Conservation (phyloP, 2,797 vertebrate genomes). For the Odontamblyopus rebecca region DNA sequence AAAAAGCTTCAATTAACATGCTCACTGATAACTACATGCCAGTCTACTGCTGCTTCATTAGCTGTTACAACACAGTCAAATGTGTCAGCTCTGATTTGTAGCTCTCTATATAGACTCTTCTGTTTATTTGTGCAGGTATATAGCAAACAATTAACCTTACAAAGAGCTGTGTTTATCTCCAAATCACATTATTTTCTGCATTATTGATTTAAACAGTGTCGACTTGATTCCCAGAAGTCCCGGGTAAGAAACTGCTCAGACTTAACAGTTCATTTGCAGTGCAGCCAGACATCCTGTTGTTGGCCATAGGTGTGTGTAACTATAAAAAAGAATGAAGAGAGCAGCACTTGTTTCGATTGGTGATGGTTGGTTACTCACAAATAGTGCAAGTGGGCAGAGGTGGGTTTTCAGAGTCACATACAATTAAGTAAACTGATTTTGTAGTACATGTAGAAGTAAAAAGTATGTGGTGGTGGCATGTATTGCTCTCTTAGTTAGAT, state of each 20-base stretch:
- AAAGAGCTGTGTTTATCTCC: conserved; percentile 25
- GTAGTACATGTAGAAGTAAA: neutral
- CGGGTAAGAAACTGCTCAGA: conserved; percentile 33
- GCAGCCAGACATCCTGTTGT: conserved; percentile 67
- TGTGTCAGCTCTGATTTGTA: neutral
- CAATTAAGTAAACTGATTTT: neutral
- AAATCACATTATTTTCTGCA: conserved; percentile 1
- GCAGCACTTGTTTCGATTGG: conserved; percentile 58
- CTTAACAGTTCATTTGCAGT: conserved; percentile 56
- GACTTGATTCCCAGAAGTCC: conserved; percentile 40
- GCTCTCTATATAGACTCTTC: neutral
- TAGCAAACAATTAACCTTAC: conserved; percentile 33
- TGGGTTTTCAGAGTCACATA: neutral
- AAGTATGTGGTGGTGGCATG: neutral
- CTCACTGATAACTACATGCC: conserved; percentile 10
- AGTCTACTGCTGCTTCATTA: conserved; percentile 14
- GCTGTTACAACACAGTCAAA: conserved; percentile 9
- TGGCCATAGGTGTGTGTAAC: conserved; percentile 55
- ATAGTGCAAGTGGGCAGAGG: neutral
- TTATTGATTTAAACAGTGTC: conserved; percentile 32
- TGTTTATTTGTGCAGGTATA: conserved; percentile 19
- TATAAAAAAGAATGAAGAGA: conserved; percentile 56
- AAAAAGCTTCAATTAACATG: conserved; percentile 28
- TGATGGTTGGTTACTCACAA: conserved; percentile 17
- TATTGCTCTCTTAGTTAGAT: neutral